Evolutionary conservation across 2,888 invertebrate genomes (phyloP), one percentile per base, ranked within the genome.

Genomic region (Stictocephala bisonia): DNA sequence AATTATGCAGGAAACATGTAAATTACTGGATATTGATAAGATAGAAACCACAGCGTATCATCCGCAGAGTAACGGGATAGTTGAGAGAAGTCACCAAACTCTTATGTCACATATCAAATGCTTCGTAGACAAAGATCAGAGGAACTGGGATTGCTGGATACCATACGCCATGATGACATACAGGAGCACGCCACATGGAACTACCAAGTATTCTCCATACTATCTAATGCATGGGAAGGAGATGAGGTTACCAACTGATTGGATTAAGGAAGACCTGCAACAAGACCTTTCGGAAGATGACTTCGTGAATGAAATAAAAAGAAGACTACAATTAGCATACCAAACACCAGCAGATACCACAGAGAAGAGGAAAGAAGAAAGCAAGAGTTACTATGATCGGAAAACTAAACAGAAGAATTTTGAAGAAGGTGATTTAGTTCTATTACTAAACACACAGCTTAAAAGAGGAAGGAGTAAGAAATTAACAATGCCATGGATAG

Each of bases 141-240:
- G 71, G 4, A 78, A 82, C 69, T 83, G 82, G 82, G 81, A 82
- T 67, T 74, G 79, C 41, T 80, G 78, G 74, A 51, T 83, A 20
- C 73, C 75, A 13, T 78, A 79, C 41, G 79, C 80, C 0, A 78
- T 80, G 75, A 80, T 81, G 41, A 78, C 78, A 0, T 81, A 83
- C 72, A 29, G 81, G 50, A 78, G 79, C 0, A 75, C 78, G 4
- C 74, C 77, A 0, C 81, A 82, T 72, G 73, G 74, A 26, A 79
- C 81, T 11, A 77, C 75, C 6, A 71, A 69, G 0, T 73, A 76
- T 11, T 64, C 69, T 1, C 76, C 78, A n/a, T 73, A 75, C 35
- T 72, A 31, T 31, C 18, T 78, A 11, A 24, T 74, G 29, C 60
- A 72, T 29, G 74, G 76, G 0, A 13, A 73, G 15, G 73, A 76